These are phyloP conservation scores for Tetrax tetrax DNA, from an alignment of 2,113 vertebrate species.

Conservation along the genomic window DNA sequence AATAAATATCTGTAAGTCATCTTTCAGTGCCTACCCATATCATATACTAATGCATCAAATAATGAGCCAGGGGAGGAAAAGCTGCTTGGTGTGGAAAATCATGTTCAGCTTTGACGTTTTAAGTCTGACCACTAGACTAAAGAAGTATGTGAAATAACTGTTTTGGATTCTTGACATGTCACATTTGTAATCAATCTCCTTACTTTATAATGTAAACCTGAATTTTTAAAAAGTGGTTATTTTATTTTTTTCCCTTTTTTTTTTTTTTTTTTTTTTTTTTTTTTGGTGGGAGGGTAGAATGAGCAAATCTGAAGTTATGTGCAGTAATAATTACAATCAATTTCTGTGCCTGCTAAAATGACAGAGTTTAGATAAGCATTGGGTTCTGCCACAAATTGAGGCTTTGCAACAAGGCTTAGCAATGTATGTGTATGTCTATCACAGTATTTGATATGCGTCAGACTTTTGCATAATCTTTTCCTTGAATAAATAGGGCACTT, in stretches of 20 bases:
- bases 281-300: background rate
- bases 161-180: background rate
- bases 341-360: background rate
- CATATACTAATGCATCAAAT: background rate
- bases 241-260: background rate
- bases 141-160: background rate
- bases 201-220: background rate
- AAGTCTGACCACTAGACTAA: background rate
- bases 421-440: background rate
- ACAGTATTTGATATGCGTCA: background rate
- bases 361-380: background rate
- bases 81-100: background rate
- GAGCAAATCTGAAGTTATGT: background rate
- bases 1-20: background rate
- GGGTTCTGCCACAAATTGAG: background rate
- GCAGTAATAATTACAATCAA: background rate
- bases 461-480: conserved; percentile 3
- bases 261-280: no score
- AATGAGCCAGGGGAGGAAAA: background rate
- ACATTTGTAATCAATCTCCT: background rate
- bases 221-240: background rate
- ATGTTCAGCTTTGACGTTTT: background rate
- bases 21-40: background rate
- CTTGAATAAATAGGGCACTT: conserved; percentile 3
- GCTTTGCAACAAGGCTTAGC: background rate